These are phyloP conservation scores for Oryzias sinensis DNA, from an alignment of 2,797 vertebrate species.

Conservation along the genomic window DNA sequence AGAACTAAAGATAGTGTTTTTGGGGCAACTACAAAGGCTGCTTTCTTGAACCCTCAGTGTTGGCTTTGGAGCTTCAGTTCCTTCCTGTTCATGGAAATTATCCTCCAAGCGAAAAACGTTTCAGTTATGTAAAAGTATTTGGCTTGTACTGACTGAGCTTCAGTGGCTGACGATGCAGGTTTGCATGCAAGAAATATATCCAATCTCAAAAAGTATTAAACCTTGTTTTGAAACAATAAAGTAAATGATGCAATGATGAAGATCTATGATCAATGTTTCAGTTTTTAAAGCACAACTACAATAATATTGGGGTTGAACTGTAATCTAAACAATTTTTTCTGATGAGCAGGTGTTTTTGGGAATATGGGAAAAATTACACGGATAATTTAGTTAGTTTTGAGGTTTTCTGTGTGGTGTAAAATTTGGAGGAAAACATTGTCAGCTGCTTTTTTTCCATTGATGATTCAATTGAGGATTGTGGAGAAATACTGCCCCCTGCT, in stretches of 20 bases:
- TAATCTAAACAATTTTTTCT: background rate
- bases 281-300: background rate
- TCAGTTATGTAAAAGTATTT: slow-evolving; percentile 35
- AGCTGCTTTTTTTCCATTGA: too few relatives aligned
- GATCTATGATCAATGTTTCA: too few relatives aligned
- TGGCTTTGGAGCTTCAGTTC: slow-evolving; percentile 74
- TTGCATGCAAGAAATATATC: slow-evolving; percentile 51
- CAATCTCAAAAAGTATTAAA: slow-evolving; percentile 33
- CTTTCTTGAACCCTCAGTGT: slow-evolving; percentile 66
- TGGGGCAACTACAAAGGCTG: slow-evolving; percentile 69
- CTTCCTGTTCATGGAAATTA: slow-evolving; percentile 79
- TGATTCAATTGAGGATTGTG: slow-evolving; percentile 15
- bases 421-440: background rate
- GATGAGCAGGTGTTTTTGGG: background rate
- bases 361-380: background rate
- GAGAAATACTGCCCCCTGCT: slow-evolving; percentile 74
- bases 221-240: slow-evolving; percentile 1
- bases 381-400: background rate
- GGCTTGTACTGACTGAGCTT: slow-evolving; percentile 27
- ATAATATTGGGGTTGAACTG: background rate
- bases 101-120: slow-evolving; percentile 44
- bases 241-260: background rate
- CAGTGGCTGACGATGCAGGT: slow-evolving; percentile 44
- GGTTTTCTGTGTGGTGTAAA: too few relatives aligned
- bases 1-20: slow-evolving; percentile 51